Conservation (phyloP, 2,113 vertebrate genomes). For the Xiphophorus hellerii region DNA sequence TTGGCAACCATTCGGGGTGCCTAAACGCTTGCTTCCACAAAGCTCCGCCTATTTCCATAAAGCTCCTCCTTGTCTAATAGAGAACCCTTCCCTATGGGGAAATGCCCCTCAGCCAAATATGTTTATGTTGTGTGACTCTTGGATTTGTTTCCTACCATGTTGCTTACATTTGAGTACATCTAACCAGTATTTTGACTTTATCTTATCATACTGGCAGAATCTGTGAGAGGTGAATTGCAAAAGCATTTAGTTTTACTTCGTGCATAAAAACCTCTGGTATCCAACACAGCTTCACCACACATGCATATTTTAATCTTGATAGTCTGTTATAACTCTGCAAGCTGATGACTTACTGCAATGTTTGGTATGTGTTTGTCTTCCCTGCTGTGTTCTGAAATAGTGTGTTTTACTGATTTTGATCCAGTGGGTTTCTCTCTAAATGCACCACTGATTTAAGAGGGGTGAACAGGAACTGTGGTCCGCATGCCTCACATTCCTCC, state of each 20-base stretch:
- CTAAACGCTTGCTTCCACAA: too few species aligned
- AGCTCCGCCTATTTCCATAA: too few species aligned
- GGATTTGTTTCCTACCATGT: slow-evolving; percentile 33
- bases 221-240: slow-evolving; percentile 10
- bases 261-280: neutral
- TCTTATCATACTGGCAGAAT: slow-evolving; percentile 13
- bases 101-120: slow-evolving; percentile 18
- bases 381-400: slow-evolving; percentile 52
- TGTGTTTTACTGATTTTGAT: slow-evolving; percentile 69
- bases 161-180: slow-evolving; percentile 2
- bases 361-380: slow-evolving; percentile 53
- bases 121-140: slow-evolving; percentile 56
- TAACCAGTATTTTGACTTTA: slow-evolving; percentile 9
- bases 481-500: slow-evolving; percentile 62
- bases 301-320: slow-evolving; percentile 34
- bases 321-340: slow-evolving; percentile 40
- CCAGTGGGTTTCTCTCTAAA: slow-evolving; percentile 54
- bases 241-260: neutral
- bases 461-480: slow-evolving; percentile 55
- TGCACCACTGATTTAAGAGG: slow-evolving; percentile 67
- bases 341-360: slow-evolving; percentile 59
- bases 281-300: slow-evolving; percentile 21
- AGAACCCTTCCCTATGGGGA: too few species aligned
- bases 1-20: too few species aligned
- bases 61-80: too few species aligned